Conservation (phyloP, 1,140 invertebrate genomes). For the Andricus grossulariae region DNA sequence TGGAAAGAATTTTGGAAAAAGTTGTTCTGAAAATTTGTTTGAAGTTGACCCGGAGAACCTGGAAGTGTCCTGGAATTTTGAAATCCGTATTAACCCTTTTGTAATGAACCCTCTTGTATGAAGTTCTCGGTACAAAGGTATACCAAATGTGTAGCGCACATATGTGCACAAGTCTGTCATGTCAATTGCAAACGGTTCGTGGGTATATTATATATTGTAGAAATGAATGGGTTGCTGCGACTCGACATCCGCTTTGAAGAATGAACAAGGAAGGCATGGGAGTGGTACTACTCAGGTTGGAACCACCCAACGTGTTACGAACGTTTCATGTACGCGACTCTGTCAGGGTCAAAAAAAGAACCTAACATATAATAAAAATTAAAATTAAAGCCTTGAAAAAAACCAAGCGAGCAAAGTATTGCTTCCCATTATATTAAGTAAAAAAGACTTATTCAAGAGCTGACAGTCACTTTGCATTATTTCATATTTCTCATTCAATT, state of each 20-base stretch:
- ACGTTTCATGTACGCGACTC: slow-evolving; percentile 41
- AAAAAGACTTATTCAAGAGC: neutral
- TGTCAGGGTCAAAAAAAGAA: slow-evolving; percentile 38
- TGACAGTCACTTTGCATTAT: neutral
- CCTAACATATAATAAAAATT: slow-evolving; percentile 4
- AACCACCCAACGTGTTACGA: slow-evolving; percentile 29
- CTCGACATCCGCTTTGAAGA: slow-evolving; percentile 50
- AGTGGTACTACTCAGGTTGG: slow-evolving; percentile 38
- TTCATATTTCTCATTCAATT: neutral
- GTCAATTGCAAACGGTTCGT: slow-evolving; percentile 20
- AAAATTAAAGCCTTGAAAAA: neutral
- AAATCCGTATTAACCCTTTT: neutral
- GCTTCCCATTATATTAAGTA: neutral
- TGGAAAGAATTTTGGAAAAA: too few relatives aligned
- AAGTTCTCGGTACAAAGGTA: slow-evolving; percentile 1
- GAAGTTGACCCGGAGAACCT: too few relatives aligned
- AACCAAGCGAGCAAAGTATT: neutral
- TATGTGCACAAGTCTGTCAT: slow-evolving; percentile 15
- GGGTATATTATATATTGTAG: slow-evolving; percentile 17
- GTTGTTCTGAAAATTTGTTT: too few relatives aligned
- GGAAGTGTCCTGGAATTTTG: too few relatives aligned
- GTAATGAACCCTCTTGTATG: neutral
- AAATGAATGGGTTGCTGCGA: slow-evolving; percentile 48
- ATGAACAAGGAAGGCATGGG: slow-evolving; percentile 40
- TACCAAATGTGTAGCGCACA: slow-evolving; percentile 11